Conservation (phyloP, 2,888 invertebrate genomes). For the Phyllotreta cruciferae region DNA sequence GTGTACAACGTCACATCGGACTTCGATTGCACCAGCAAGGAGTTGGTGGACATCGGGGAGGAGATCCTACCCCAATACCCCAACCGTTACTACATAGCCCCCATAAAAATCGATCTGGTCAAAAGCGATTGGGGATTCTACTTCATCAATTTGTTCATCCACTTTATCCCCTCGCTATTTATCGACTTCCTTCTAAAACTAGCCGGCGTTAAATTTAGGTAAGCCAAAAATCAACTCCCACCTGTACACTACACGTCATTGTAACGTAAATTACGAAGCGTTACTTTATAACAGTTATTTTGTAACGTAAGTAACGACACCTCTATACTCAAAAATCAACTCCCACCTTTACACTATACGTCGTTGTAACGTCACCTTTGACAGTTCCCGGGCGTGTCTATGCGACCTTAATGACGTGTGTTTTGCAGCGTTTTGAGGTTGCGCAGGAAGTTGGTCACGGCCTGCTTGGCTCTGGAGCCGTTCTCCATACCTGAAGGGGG, state of each 20-base stretch:
- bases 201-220: not conserved
- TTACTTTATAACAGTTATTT: no score
- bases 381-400: no score
- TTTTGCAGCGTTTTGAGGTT: not conserved
- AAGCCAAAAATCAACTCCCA: no score
- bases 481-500: not conserved
- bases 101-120: not conserved
- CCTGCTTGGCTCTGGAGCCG: not conserved
- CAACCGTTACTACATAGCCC: not conserved
- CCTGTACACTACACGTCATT: no score
- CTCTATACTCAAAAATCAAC: no score
- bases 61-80: not conserved
- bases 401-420: no score
- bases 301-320: no score
- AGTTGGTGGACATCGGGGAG: not conserved
- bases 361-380: no score
- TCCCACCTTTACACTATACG: no score
- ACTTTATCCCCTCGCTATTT: constrained; percentile 1
- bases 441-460: not conserved
- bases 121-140: not conserved
- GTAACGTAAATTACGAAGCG: no score
- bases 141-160: not conserved
- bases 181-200: not conserved
- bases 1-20: constrained; percentile 4
- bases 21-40: not conserved